Conservation (phyloP, 1,140 invertebrate species). For the Heliconius himera region DNA sequence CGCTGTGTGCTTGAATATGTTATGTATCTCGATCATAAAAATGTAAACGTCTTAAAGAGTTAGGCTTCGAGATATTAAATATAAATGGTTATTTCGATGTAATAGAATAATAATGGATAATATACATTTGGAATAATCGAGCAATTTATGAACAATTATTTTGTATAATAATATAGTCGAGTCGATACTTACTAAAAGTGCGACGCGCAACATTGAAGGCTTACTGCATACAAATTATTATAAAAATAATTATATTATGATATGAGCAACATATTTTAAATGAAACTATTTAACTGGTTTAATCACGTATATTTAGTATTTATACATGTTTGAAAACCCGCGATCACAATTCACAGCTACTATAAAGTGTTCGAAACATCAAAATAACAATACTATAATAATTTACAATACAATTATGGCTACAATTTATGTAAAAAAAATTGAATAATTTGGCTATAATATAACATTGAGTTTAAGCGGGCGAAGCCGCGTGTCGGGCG, state of each 20-base stretch:
- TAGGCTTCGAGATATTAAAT: conserved; percentile 55
- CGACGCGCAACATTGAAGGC: background rate
- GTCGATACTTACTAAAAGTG: background rate
- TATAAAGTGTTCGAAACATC: no score
- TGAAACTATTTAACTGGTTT: no score
- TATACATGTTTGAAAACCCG: no score
- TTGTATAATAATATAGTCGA: background rate
- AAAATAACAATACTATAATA: no score
- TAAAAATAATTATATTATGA: background rate
- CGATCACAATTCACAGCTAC: no score
- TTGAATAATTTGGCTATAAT: no score
- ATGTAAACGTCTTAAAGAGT: conserved; percentile 59
- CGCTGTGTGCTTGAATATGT: conserved; percentile 51
- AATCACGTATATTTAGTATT: no score
- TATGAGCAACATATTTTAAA: background rate
- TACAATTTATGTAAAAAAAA: no score
- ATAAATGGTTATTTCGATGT: background rate
- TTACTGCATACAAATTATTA: background rate
- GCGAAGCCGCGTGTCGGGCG: no score
- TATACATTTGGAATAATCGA: background rate
- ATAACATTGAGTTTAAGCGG: no score
- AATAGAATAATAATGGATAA: conserved; percentile 1
- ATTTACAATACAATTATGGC: no score
- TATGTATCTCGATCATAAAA: conserved; percentile 52
- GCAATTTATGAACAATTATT: background rate